phyloP scores from a whole-genome alignment of 2,888 invertebrate species.

The Caenorhabditis sp. region DNA sequence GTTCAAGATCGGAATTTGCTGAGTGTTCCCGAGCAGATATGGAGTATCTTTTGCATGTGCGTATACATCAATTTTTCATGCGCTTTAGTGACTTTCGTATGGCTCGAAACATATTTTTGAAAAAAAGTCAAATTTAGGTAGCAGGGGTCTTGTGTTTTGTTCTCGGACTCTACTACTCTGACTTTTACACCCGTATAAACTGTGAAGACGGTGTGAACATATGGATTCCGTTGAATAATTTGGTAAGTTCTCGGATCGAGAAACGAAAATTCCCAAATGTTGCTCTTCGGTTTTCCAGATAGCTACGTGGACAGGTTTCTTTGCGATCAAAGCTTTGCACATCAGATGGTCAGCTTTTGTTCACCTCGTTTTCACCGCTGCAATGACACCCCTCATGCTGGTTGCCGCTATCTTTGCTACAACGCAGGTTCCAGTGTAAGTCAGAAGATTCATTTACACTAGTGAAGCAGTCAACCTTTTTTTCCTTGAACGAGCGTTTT shows the following conservation, averaged over 20 bases:
- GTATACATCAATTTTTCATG: conserved; percentile 43
- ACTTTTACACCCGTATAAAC: conserved; percentile 49
- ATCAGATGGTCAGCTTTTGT: conserved; percentile 62
- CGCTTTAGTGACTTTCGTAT: conserved; percentile 31
- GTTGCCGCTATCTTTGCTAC: conserved; percentile 52
- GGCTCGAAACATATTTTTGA: not conserved
- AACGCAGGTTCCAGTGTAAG: conserved; percentile 56
- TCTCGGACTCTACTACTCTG: conserved; percentile 46
- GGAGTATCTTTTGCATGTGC: conserved; percentile 34
- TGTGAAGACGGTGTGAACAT: conserved; percentile 59
- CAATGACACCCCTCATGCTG: conserved; percentile 61
- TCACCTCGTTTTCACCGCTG: conserved; percentile 48
- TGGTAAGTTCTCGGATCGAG: conserved; percentile 19
- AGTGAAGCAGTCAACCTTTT: not conserved
- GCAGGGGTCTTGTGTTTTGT: conserved; percentile 45
- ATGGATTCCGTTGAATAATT: conserved; percentile 56
- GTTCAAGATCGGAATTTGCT: conserved; percentile 55
- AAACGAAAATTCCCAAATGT: not conserved
- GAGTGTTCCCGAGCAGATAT: conserved; percentile 46
- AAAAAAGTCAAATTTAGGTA: conserved; percentile 6
- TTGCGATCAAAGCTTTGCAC: conserved; percentile 57
- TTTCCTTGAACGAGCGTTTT: conserved; percentile 5
- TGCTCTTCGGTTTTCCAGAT: conserved; percentile 39
- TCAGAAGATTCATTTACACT: conserved; percentile 35
- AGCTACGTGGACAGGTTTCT: conserved; percentile 57